These are phyloP conservation scores for Anolis apletophallus DNA, from an alignment of 2,797 vertebrate genomes.

Conservation along the genomic window DNA sequence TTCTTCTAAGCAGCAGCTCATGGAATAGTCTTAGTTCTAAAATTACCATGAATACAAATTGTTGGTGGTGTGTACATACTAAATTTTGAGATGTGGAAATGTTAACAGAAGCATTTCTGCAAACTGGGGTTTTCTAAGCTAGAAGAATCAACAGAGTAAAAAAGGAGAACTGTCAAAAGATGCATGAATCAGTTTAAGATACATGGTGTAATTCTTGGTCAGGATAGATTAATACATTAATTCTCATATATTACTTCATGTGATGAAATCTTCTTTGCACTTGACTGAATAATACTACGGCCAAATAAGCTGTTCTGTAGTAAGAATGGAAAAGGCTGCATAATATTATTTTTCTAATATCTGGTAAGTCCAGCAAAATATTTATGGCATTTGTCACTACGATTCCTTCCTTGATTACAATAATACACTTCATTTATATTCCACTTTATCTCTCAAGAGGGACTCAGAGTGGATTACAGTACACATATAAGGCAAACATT, in stretches of 20 bases:
- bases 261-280: conserved; percentile 1
- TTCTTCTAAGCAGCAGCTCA: background rate
- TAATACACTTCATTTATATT: no score
- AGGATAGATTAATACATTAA: background rate
- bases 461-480: no score
- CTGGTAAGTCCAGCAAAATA: background rate
- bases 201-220: background rate
- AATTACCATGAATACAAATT: background rate
- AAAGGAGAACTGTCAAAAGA: background rate
- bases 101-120: background rate
- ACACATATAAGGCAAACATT: no score
- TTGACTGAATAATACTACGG: background rate
- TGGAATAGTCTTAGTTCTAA: background rate
- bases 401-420: background rate
- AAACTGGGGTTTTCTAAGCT: background rate
- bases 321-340: background rate
- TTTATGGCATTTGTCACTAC: background rate
- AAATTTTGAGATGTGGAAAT: background rate
- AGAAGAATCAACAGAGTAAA: background rate
- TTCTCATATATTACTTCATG: background rate
- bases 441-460: no score
- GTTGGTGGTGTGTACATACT: no score
- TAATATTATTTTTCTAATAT: background rate
- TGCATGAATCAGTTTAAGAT: background rate
- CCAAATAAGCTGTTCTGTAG: background rate